These are phyloP conservation scores for Melanotaenia maccullochi DNA, from an alignment of 2,797 vertebrate genomes.

Conservation along the genomic window DNA sequence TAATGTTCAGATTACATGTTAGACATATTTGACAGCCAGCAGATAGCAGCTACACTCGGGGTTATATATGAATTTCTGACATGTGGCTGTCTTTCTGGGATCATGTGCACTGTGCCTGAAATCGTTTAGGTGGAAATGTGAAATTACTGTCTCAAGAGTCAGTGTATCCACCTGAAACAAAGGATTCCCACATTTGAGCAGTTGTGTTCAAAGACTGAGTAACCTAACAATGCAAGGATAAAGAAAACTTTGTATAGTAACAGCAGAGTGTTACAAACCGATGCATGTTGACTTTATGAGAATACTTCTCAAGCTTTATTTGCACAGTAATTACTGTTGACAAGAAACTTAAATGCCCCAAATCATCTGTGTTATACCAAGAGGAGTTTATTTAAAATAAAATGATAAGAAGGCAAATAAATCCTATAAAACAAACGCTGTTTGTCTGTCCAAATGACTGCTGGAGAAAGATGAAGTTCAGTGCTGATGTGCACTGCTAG, in stretches of 20 bases:
- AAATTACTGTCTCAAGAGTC: conserved; percentile 8
- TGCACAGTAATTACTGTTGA: not conserved
- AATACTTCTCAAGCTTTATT: conserved; percentile 5
- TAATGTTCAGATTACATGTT: conserved; percentile 1
- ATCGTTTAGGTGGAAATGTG: conserved; percentile 14
- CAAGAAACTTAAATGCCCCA: conserved; percentile 10
- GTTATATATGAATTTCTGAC: not conserved
- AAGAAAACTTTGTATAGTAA: not conserved
- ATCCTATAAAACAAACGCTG: conserved; percentile 40
- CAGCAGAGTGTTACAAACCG: not conserved
- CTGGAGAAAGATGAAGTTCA: conserved; percentile 42
- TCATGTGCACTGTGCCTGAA: conserved; percentile 31
- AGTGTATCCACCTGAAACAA: not conserved
- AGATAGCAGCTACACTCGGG: conserved; percentile 47
- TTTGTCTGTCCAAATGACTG: conserved; percentile 60
- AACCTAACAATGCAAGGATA: not conserved
- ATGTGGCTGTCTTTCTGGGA: conserved; percentile 2
- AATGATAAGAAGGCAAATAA: conserved; percentile 55
- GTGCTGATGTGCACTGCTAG: conserved; percentile 32
- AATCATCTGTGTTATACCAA: conserved; percentile 34
- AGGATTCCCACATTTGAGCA: conserved; percentile 22
- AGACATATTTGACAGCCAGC: conserved; percentile 31
- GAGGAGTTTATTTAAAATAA: conserved; percentile 69
- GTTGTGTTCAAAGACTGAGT: not conserved
- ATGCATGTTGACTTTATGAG: not conserved